Evolutionary conservation across 2,113 vertebrate species (phyloP), one percentile per base, ranked within the genome.

Genomic region (Madoqua kirkii): DNA sequence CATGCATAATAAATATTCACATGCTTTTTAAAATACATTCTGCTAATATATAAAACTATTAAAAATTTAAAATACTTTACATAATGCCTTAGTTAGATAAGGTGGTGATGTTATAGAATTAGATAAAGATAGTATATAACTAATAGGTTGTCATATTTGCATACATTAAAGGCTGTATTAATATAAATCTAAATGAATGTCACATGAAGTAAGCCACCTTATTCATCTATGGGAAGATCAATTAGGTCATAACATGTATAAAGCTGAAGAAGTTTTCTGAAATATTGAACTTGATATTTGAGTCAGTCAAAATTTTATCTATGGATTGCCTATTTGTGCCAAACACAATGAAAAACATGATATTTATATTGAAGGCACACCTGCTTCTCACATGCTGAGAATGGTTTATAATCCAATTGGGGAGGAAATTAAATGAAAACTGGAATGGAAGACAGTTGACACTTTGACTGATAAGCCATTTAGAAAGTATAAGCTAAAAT

Each of bases 1-100:
- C 54, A 43, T 67, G 8, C 27, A 59, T 82, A 93, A 83, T 85
- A 55, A 76, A 88, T 90, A 95, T 87, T 83, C 59, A 93, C 33
- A 87, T 12, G 7, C 25, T 88, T 48, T 36, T 57, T 48, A 84
- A 89, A 90, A 55, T 64, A n/a, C 0, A 76, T 54, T 81, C 76
- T 60, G 83, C 16, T 86, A n/a, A 82, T 60, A 78, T 17, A 78
- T 43, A 57, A 64, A 52, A 21, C 0, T 45, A 87, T 85, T 87
- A 94, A 76, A 48, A 60, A 40, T 84, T 67, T 43, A 5, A 67
- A 90, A 86, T 57, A 4, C 14, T 40, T 43, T 88, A 57, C 92
- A 59, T 88, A 31, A 23, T 62, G 9, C 2, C n/a, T 87, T 87
- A 64, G 27, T 87, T 86, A 78, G 48, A 50, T 21, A 48, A 95